Evolutionary conservation across 1,140 invertebrate species (phyloP), one percentile per base, ranked within the genome.

Genomic region (Drosophila sp.): DNA sequence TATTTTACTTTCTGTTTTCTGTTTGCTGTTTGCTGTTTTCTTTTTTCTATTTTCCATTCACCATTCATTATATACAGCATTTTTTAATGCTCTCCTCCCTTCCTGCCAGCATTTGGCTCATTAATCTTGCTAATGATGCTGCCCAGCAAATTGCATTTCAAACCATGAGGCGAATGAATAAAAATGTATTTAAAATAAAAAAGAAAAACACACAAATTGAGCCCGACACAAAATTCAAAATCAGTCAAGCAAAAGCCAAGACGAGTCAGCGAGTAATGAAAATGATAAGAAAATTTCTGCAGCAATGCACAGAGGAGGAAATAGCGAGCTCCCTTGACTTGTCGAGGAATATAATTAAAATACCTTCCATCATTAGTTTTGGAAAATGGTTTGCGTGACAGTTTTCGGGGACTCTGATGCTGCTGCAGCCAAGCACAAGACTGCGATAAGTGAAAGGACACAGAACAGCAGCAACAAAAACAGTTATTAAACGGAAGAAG

Each of bases 211-310:
- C 67, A 61, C 74, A 67, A 72, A 72, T 61, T 54, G 59, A 69
- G 43, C 41, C 7, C 13, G 25, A 41, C 9, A 40, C 41, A 34
- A 65, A 57, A 65, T 69, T 67, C 57, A 67, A 81, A 89, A 89
- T 89, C 83, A 89, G 76, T 89, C 83, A 83, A 89, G 84, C 83
- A 83, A 89, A 83, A 89, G 84, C 80, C 83, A 89, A 89, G 76
- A 83, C 69, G 34, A 51, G 7, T 27, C 25, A 51, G 46, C 73
- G 51, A 59, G 75, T 87, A 83, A 87, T 81, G 82, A 83, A 90
- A 89, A 90, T 90, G 89, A 90, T 90, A 90, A 90, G 87, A 90
- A 90, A 89, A 89, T 80, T 89, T 89, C 83, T 89, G 84, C 83
- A 89, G 84, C 84, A 89, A 56, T 89, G 83, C 83, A 89, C 84